Evolutionary conservation across 2,888 invertebrate genomes (phyloP), one percentile per base, ranked within the genome.

Genomic region (Coenonympha arcania): DNA sequence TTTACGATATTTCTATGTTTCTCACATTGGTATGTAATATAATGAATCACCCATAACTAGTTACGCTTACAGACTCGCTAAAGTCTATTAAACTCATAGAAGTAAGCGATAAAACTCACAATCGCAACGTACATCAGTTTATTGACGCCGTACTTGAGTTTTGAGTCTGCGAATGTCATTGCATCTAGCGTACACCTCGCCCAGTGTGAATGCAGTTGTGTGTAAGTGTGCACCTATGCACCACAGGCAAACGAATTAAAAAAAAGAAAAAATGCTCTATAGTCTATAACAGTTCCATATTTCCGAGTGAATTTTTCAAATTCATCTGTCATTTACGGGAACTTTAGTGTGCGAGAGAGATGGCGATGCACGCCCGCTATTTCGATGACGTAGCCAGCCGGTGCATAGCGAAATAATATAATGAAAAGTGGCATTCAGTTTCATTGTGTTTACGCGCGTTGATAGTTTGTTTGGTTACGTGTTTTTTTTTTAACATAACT

Each of bases 351-450:
- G 83, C 56, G 74, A 51, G 82, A 73, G 84, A 76, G 85, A 84
- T 79, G 64, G 62, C 58, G 57, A 57, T 57, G 67, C 66, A 60
- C 73, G 74, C 70, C 69, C 70, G 76, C 76, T 75, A 73, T 76
- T 77, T 76, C 68, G 69, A 79, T 82, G 83, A 83, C 83, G 83
- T 39, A 30, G 30, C 79, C 74, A 76, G 63, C 66, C 79, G 76
- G 78, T 84, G 83, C 82, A 83, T 83, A 81, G 80, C 76, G 79
- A 82, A 83, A 83, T 81, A 79, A 81, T 69, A 71, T 82, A 81
- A 85, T 86, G 84, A 84, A 85, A 86, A 84, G 82, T 84, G 81
- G 77, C 79, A 79, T 79, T 82, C 77, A 83, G 84, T 78, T 84
- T 84, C 76, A 81, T 77, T 75, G 85, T 84, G 84, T 85, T 86